Evolutionary conservation across 2,797 vertebrate genomes (phyloP).

Genomic region (Enteromius anoplus): DNA sequence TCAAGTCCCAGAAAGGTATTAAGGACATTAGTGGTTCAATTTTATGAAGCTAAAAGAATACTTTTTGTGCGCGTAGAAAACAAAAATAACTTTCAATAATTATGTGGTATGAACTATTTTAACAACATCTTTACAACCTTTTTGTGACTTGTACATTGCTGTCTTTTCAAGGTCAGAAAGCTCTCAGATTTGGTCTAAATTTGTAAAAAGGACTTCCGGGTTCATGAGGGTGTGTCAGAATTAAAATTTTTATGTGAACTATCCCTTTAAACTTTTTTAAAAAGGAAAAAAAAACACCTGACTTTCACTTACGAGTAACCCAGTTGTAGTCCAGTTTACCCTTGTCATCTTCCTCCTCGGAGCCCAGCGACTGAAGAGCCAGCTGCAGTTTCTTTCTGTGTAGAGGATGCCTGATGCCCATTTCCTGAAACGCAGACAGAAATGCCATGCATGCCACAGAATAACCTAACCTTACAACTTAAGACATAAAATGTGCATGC

Average conservation of each 20-base stretch:
- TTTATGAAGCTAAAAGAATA: too few species aligned
- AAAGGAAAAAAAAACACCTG: not conserved
- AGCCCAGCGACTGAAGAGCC: slow-evolving; percentile 87
- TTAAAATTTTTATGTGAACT: not conserved
- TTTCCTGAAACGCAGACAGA: slow-evolving; percentile 77
- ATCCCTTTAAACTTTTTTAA: not conserved
- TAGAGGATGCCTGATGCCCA: slow-evolving; percentile 88
- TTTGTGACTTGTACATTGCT: too few species aligned
- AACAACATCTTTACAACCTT: too few species aligned
- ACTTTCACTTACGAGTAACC: slow-evolving; percentile 89
- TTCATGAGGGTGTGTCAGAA: not conserved
- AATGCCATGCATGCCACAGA: not conserved
- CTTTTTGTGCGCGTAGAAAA: too few species aligned
- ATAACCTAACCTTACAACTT: not conserved
- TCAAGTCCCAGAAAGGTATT: too few species aligned
- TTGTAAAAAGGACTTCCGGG: not conserved
- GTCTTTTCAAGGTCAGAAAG: too few species aligned
- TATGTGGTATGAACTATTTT: too few species aligned
- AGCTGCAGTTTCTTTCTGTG: slow-evolving; percentile 96
- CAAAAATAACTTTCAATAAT: too few species aligned
- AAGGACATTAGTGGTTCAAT: too few species aligned
- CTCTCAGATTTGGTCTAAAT: too few species aligned
- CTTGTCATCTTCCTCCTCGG: slow-evolving; percentile 86
- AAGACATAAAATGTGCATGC: not conserved
- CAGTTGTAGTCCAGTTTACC: slow-evolving; percentile 94